Conservation (phyloP, 2,113 vertebrate genomes). For the Seriola rivoliana region DNA sequence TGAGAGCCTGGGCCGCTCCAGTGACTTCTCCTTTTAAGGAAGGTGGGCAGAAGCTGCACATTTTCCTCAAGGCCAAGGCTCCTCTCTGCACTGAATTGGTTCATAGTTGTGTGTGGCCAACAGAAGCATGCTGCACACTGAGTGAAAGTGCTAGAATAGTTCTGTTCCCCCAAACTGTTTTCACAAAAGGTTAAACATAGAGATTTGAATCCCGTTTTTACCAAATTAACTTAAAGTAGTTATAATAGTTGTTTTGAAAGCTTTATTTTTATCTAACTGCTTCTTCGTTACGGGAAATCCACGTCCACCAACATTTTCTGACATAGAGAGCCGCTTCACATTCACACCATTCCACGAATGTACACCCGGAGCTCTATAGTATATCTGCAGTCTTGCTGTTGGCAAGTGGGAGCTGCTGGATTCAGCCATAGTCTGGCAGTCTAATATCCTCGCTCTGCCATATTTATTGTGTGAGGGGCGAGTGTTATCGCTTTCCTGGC, state of each 20-base stretch:
- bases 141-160: conserved; percentile 16
- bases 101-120: conserved; percentile 37
- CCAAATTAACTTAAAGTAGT: neutral
- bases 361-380: neutral
- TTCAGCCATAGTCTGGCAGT: neutral
- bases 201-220: neutral
- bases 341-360: neutral
- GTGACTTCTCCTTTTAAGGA: conserved; percentile 79
- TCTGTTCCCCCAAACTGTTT: conserved; percentile 1
- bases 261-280: neutral
- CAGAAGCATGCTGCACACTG: conserved; percentile 22
- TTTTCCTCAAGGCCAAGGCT: conserved; percentile 53
- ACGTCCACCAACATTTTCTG: too few relatives aligned
- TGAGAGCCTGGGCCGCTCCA: conserved; percentile 25
- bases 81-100: conserved; percentile 32
- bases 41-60: conserved; percentile 56
- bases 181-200: neutral
- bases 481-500: neutral
- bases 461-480: neutral
- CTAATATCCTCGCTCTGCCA: neutral
- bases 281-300: neutral
- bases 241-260: neutral
- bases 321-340: too few relatives aligned
- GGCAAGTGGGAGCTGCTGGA: neutral
- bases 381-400: neutral